phyloP scores from a whole-genome alignment of 2,113 vertebrate genomes.

The Copsychus sechellarum region DNA sequence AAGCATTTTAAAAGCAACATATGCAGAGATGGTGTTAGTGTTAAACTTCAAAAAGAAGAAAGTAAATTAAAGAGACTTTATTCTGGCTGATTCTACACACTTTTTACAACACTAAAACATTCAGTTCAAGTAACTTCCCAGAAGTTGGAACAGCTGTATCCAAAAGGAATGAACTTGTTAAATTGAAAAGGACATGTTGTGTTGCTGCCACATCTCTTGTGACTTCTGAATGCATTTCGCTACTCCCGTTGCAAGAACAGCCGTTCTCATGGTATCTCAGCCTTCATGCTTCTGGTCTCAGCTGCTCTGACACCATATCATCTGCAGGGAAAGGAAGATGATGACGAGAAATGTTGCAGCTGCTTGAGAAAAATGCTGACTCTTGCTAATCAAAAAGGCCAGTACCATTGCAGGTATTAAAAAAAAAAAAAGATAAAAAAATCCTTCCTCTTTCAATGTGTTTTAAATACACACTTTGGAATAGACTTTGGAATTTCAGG shows the following conservation, averaged over 20 bases:
- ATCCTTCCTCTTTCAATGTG: neutral
- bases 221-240: neutral
- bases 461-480: neutral
- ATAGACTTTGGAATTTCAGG: neutral
- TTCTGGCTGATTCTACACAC: neutral
- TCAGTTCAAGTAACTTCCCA: neutral
- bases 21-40: neutral
- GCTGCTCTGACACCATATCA: neutral
- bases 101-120: neutral
- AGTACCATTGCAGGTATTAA: neutral
- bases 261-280: neutral
- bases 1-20: neutral
- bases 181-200: neutral
- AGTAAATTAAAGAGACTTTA: neutral
- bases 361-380: neutral
- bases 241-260: neutral
- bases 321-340: neutral
- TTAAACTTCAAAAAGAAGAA: neutral
- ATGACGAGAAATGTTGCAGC: neutral
- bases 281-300: neutral
- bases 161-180: constrained; percentile 12
- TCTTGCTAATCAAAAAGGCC: neutral
- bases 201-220: constrained; percentile 16
- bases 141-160: neutral
- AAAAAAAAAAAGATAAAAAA: neutral